Conservation (phyloP, 2,113 vertebrate genomes). For the Zosterops hypoxanthus region DNA sequence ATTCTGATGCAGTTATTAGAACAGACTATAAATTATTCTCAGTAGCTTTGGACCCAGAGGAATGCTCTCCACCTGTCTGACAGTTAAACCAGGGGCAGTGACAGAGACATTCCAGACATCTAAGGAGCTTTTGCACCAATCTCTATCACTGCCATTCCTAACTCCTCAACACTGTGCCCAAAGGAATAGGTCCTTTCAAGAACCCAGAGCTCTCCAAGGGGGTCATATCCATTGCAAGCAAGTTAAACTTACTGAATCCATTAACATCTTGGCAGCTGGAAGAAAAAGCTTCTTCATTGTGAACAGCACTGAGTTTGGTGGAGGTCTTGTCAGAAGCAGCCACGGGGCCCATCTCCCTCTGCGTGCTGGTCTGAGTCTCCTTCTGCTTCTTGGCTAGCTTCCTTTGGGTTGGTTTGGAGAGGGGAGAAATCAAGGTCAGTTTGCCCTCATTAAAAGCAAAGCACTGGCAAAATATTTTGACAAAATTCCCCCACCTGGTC, state of each 20-base stretch:
- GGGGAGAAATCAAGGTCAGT: constrained; percentile 71
- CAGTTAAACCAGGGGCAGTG: not conserved
- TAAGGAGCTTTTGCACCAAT: not conserved
- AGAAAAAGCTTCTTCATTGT: constrained; percentile 93
- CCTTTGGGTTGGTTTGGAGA: constrained; percentile 82
- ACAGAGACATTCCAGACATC: not conserved
- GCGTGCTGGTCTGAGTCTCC: constrained; percentile 93
- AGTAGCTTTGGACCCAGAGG: not conserved
- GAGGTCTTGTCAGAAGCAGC: constrained; percentile 87
- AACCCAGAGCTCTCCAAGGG: constrained; percentile 45
- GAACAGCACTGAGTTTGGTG: constrained; percentile 89
- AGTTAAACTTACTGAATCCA: constrained; percentile 90
- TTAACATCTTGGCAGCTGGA: constrained; percentile 94
- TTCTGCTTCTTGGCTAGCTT: constrained; percentile 99
- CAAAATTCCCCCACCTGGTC: not conserved
- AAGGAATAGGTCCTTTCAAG: constrained; percentile 34
- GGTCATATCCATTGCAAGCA: constrained; percentile 57
- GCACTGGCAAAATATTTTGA: not conserved
- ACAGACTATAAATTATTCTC: not conserved
- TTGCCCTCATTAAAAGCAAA: constrained; percentile 25
- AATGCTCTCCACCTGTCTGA: not conserved
- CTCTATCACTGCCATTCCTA: not conserved
- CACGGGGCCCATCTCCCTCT: constrained; percentile 95
- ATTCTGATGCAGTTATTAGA: not conserved
- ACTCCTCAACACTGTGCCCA: not conserved